Percentiles rank a stretch among this genome's conserved stretches.
Evolutionary conservation across 2,888 invertebrate genomes (phyloP).

Genomic region (Scaeva pyrastri): DNA sequence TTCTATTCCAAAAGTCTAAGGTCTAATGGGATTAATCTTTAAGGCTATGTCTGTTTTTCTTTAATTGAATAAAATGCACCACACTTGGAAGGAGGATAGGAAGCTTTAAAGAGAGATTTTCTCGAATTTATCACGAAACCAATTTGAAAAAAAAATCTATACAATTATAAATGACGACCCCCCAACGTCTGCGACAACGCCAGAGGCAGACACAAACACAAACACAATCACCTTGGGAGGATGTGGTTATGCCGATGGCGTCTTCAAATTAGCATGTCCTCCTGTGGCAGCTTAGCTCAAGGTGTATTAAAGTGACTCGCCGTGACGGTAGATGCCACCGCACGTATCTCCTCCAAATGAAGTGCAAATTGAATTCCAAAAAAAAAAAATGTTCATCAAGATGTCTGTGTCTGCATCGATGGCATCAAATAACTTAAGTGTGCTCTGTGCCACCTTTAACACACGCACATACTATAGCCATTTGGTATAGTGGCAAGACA

Average conservation of each 20-base stretch:
- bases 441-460: conserved; percentile 37
- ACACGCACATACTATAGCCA: conserved; percentile 39
- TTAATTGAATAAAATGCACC: too few species aligned
- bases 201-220: conserved; percentile 19
- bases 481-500: not conserved
- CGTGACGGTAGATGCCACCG: conserved; percentile 52
- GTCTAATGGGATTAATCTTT: too few species aligned
- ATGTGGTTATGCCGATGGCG: too few species aligned
- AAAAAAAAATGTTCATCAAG: conserved; percentile 37
- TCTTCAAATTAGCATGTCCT: conserved; percentile 65
- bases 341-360: conserved; percentile 61
- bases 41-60: too few species aligned
- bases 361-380: conserved; percentile 66
- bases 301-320: not conserved
- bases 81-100: not conserved
- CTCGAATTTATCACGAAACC: conserved; percentile 49
- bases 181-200: conserved; percentile 50
- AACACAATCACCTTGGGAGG: conserved; percentile 41
- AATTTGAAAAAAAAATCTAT: conserved; percentile 11
- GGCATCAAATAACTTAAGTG: conserved; percentile 50
- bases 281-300: conserved; percentile 19
- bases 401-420: conserved; percentile 67
- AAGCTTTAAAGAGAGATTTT: not conserved
- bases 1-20: not conserved
- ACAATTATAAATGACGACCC: conserved; percentile 49